Base-by-base conservation (phyloP, 2,113 vertebrate genomes). In the Theristicus caerulescens region DNA sequence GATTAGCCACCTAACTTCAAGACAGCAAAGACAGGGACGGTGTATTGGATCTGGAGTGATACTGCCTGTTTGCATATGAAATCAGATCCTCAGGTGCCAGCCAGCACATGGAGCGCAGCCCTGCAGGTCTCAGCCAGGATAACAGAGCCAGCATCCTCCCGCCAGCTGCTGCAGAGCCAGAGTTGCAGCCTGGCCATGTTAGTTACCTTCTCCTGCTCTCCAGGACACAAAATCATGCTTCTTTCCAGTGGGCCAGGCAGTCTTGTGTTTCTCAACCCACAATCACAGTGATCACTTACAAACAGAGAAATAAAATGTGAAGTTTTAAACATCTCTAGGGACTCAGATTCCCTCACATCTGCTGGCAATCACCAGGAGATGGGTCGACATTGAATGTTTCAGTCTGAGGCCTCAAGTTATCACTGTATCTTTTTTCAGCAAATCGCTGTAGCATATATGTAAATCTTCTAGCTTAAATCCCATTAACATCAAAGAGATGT, bases 401-500 rank as follows among this genome's bases (percentile, higher is more conserved):
- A 58, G 38, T 80, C 70, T 80, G 86, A 91, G 70, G 36, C 54
- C 80, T 92, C 52, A 78, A 92, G 69, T 91, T 61, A 88, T 67
- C 47, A 26, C 47, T 69, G 47, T 84, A 92, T 88, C 85, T 92
- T 73, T 88, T 72, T 87, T 89, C 83, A 84, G 83, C 0, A 73
- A 95, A 96, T 94, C 38, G 6, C 70, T 95, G 58, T n/a, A 88
- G 66, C 89, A 66, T 87, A 73, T 73, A 94, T 90, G 91, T 94
- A 97, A 94, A 96, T 93, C 87, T 95, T 95, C 78, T 94, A 89
- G 54, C 54, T 87, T 93, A 94, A 97, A 95, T 94, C 91, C 86
- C 70, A 82, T 95, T 94, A 95, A 97, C 77, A 87, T 96, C 86
- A 95, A 96, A 96, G 87, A 32, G n/a, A 76, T 89, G 70, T 85